These are phyloP conservation scores for Melospiza georgiana DNA, from an alignment of 2,113 vertebrate species.

Conservation along the genomic window DNA sequence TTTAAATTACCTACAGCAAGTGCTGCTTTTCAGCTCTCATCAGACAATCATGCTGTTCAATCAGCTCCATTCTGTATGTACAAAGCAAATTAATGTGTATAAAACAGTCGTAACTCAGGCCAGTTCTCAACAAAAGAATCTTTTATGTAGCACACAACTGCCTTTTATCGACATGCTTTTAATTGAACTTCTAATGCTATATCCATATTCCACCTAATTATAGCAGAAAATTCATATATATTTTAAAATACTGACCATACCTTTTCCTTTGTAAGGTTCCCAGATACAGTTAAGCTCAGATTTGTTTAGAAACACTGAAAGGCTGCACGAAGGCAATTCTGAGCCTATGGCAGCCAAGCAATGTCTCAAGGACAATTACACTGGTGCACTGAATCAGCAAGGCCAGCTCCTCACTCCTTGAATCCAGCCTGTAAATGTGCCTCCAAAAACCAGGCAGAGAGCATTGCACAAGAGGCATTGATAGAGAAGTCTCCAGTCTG, in stretches of 20 bases:
- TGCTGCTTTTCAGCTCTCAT: constrained; percentile 63
- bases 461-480: background rate
- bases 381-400: background rate
- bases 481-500: background rate
- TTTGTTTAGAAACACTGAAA: background rate
- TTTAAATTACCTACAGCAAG: constrained; percentile 76
- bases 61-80: constrained; percentile 54
- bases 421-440: background rate
- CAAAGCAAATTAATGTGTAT: constrained; percentile 71
- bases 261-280: background rate
- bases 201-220: constrained; percentile 35
- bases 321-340: background rate
- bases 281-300: background rate
- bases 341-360: background rate
- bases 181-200: constrained; percentile 38
- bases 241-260: background rate
- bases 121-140: constrained; percentile 54
- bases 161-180: constrained; percentile 54
- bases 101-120: constrained; percentile 66
- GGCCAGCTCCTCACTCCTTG: background rate
- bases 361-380: background rate
- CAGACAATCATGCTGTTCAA: constrained; percentile 60
- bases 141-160: constrained; percentile 49
- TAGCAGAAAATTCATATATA: background rate
- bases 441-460: background rate